phyloP scores from a whole-genome alignment of 2,113 vertebrate species.

The Hippocampus abdominalis region DNA sequence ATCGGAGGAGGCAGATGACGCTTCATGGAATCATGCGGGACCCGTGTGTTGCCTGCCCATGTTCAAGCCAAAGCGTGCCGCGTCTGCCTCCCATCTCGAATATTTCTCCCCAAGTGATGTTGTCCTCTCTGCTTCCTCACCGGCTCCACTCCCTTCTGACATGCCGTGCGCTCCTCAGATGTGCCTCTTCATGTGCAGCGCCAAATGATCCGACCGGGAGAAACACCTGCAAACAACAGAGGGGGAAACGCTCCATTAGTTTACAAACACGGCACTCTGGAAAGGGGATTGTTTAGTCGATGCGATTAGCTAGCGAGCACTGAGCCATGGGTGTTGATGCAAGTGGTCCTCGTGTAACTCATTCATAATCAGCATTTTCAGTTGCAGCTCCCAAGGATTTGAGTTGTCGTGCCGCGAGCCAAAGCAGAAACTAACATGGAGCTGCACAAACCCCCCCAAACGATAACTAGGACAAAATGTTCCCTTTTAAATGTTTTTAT shows the following conservation, averaged over 20 bases:
- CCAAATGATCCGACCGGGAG: constrained; percentile 97
- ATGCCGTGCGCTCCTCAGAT: constrained; percentile 74
- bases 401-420: constrained; percentile 57
- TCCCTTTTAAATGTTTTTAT: constrained; percentile 31
- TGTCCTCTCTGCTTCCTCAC: constrained; percentile 40
- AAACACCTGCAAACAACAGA: constrained; percentile 84
- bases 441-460: constrained; percentile 34
- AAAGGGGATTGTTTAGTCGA: constrained; percentile 59
- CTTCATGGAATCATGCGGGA: constrained; percentile 13
- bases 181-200: constrained; percentile 98
- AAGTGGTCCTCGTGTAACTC: constrained; percentile 66
- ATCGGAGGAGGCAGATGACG: constrained; percentile 26
- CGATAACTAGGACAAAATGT: neutral
- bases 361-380: constrained; percentile 70
- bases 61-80: constrained; percentile 28
- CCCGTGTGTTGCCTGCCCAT: constrained; percentile 1
- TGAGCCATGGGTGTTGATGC: constrained; percentile 59
- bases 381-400: constrained; percentile 60
- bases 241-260: constrained; percentile 45
- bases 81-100: constrained; percentile 11
- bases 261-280: constrained; percentile 24
- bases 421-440: constrained; percentile 55
- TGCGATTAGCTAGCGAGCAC: constrained; percentile 55
- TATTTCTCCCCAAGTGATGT: constrained; percentile 27
- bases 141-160: constrained; percentile 37